Evolutionary conservation across 1,140 invertebrate genomes (phyloP), one percentile per base, ranked within the genome.

Genomic region (Drosophila serrata): DNA sequence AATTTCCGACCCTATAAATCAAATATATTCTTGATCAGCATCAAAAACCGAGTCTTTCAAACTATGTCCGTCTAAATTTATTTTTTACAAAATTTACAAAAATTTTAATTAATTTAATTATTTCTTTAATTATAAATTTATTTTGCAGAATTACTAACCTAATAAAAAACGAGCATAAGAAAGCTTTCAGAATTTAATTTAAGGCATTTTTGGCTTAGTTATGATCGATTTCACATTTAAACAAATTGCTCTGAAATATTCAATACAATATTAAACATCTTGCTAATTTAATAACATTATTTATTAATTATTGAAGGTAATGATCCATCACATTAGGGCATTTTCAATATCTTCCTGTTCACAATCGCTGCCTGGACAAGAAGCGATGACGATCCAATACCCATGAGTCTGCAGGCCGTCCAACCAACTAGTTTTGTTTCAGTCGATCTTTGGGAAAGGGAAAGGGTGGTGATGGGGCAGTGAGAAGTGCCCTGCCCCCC

Each of bases 351-450:
- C 19, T 55, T 6, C 5, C 46, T 24, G 4, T 4, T 6, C 17
- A 17, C 3, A 49, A 12, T 17, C 33, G 8, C 19, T 53, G 31
- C 15, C 31, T 48, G 49, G 49, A 22, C 31, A 35, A 55, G 13
- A 37, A n/a, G 4, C 33, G 19, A 24, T 46, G 22, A 37, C 51
- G 15, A 55, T 24, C 13, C 8, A 22, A n/a, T n/a, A 24, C 33
- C 33, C 33, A 11, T 24, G 49, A 35, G 31, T 24, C 51, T 22
- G 19, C 19, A 24, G 19, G 19, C 33, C 37, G 8, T 37, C 19
- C 51, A 37, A 37, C 33, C 65, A 49, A 67, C 65, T 69, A 67
- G 65, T 67, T 69, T 45, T 11, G n/a, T 17, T 35, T 15, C 29
- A 43, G 24, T 17, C n/a, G 17, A n/a, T 53, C 31, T 11, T 19